Conservation (phyloP, 2,113 vertebrate genomes). For the Brachionichthys hirsutus region DNA sequence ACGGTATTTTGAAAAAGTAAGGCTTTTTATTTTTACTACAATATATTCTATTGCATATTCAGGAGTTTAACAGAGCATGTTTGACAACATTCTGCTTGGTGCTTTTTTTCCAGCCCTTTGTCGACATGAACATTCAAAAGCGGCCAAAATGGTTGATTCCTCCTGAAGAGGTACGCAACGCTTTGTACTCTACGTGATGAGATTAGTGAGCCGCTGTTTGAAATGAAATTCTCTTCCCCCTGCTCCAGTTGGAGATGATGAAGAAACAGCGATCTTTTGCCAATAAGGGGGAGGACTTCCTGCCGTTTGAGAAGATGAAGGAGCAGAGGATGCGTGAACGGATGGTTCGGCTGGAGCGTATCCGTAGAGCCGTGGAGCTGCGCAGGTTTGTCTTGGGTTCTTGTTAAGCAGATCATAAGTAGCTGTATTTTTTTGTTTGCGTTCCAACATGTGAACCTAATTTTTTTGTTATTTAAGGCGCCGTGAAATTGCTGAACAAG, state of each 20-base stretch:
- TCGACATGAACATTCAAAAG: conserved; percentile 67
- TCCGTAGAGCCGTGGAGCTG: conserved; percentile 87
- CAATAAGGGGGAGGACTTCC: conserved; percentile 85
- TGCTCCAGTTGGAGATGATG: conserved; percentile 74
- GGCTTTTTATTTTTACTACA: conserved; percentile 7
- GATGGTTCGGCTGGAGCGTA: conserved; percentile 87
- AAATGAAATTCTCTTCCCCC: background rate
- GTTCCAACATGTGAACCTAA: background rate
- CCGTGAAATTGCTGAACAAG: conserved; percentile 89
- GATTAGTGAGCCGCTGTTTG: background rate
- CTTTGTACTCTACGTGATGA: background rate
- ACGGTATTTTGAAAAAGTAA: conserved; percentile 89
- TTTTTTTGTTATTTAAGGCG: conserved; percentile 73
- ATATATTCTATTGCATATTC: background rate
- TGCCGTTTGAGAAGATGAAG: conserved; percentile 98
- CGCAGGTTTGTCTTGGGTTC: conserved; percentile 80
- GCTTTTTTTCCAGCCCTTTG: conserved; percentile 58
- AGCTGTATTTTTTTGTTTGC: background rate
- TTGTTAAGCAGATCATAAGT: too few species aligned
- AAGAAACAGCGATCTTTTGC: conserved; percentile 83
- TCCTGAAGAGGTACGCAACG: conserved; percentile 71
- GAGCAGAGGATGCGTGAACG: conserved; percentile 90
- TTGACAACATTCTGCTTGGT: background rate
- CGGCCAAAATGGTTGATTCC: conserved; percentile 77
- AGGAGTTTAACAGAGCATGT: background rate